phyloP scores from a whole-genome alignment of 1,140 invertebrate species.

The Delia radicum region DNA sequence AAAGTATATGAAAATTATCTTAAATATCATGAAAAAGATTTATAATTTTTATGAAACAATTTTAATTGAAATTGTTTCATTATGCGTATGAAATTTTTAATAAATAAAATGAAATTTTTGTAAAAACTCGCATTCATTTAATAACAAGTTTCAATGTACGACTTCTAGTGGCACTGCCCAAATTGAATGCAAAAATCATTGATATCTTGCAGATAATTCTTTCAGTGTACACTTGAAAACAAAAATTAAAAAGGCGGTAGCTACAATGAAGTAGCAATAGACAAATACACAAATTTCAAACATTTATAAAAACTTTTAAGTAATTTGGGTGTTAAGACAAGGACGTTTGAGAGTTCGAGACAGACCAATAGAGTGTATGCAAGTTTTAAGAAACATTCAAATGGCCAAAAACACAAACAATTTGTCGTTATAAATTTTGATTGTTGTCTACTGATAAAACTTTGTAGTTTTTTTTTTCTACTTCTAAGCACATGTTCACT shows the following conservation, averaged over 20 bases:
- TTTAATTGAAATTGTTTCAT: too few species aligned
- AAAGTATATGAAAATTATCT: too few species aligned
- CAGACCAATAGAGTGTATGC: not conserved
- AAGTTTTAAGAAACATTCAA: not conserved
- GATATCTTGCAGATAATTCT: too few species aligned
- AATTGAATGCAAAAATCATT: too few species aligned
- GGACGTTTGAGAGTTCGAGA: not conserved
- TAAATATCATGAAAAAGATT: too few species aligned
- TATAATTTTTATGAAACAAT: too few species aligned
- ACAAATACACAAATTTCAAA: not conserved
- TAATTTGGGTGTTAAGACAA: constrained; percentile 1
- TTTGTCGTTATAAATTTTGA: not conserved
- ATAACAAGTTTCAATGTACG: too few species aligned
- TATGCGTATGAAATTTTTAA: too few species aligned
- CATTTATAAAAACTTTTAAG: not conserved
- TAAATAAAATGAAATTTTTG: too few species aligned
- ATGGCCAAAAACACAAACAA: not conserved
- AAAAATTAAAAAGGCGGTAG: not conserved
- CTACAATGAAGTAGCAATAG: not conserved
- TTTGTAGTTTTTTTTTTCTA: not conserved
- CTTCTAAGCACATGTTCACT: not conserved
- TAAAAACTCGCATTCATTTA: too few species aligned
- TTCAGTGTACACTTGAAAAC: too few species aligned
- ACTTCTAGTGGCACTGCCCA: too few species aligned
- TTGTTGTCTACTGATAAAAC: not conserved